phyloP scores from a whole-genome alignment of 2,113 vertebrate species.

The Perca schrenkii region DNA sequence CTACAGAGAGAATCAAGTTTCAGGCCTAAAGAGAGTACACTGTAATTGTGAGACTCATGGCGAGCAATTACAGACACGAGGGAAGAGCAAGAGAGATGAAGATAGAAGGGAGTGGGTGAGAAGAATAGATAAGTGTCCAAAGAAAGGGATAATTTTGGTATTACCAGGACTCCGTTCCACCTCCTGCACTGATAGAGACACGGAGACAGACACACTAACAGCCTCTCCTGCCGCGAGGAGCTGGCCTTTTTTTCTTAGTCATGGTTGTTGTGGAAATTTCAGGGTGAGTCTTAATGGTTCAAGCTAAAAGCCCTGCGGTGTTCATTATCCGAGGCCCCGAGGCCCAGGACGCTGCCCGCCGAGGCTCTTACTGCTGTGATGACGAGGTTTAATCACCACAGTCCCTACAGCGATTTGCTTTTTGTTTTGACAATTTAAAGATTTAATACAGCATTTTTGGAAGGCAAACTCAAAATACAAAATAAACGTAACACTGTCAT shows the following conservation, averaged over 20 bases:
- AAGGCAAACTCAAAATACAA: not conserved
- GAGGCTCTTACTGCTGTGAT: slow-evolving; percentile 48
- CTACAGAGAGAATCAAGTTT: slow-evolving; percentile 3
- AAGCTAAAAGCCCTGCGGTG: slow-evolving; percentile 63
- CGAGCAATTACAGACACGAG: slow-evolving; percentile 24
- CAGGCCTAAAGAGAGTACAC: not conserved
- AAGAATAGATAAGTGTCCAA: slow-evolving; percentile 41
- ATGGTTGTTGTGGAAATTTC: slow-evolving; percentile 37
- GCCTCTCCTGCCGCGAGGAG: slow-evolving; percentile 28
- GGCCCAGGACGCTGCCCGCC: slow-evolving; percentile 7
- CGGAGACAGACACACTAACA: slow-evolving; percentile 11
- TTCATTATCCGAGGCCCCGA: slow-evolving; percentile 66
- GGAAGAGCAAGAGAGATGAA: slow-evolving; percentile 5
- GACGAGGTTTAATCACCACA: slow-evolving; percentile 26
- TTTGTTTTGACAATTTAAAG: not conserved
- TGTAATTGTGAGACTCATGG: slow-evolving; percentile 22
- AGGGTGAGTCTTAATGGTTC: slow-evolving; percentile 1
- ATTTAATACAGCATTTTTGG: not conserved
- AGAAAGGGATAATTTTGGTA: slow-evolving; percentile 32
- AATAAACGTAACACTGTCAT: not conserved
- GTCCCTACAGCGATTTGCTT: slow-evolving; percentile 43
- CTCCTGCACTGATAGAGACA: slow-evolving; percentile 23
- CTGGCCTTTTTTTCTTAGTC: not conserved
- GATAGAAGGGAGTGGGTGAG: slow-evolving; percentile 33
- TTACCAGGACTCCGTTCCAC: slow-evolving; percentile 3